phyloP scores from a whole-genome alignment of 2,113 vertebrate species.

The Pangasianodon gigas region DNA sequence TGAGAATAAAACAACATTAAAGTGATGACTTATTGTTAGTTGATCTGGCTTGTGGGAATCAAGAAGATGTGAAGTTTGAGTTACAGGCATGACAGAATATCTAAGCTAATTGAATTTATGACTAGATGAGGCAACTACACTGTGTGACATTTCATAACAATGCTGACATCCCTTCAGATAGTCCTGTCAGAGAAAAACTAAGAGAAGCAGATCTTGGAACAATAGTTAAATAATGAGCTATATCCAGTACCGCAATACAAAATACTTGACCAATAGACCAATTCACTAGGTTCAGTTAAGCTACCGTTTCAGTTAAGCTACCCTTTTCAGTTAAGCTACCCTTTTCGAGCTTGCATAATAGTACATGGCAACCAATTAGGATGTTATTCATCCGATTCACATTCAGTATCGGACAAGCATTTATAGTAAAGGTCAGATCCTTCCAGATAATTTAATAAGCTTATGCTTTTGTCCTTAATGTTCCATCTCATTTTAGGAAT shows the following conservation, averaged over 20 bases:
- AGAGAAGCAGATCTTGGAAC: neutral
- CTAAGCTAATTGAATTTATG: conserved; percentile 3
- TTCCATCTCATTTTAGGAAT: conserved; percentile 28
- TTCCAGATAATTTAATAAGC: conserved; percentile 31
- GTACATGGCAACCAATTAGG: neutral
- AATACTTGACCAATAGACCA: neutral
- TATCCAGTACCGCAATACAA: neutral
- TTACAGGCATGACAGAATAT: neutral
- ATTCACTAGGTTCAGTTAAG: neutral
- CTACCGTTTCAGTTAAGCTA: neutral
- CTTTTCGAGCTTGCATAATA: neutral
- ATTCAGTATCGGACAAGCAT: conserved; percentile 16
- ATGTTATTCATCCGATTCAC: conserved; percentile 23
- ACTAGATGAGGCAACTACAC: neutral
- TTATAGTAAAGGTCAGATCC: conserved; percentile 38
- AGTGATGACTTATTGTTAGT: neutral
- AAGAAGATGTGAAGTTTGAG: neutral
- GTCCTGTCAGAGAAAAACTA: neutral
- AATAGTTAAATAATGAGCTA: neutral
- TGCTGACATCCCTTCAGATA: neutral
- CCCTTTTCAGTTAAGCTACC: neutral
- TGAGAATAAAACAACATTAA: neutral
- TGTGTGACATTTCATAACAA: neutral
- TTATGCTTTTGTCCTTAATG: conserved; percentile 22
- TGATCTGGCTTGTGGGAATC: neutral